A percentile compares a stretch with the other conserved stretches of the same genome.
Evolutionary conservation across 1,140 invertebrate genomes (phyloP).

Genomic region (Leptopilina clavipes): DNA sequence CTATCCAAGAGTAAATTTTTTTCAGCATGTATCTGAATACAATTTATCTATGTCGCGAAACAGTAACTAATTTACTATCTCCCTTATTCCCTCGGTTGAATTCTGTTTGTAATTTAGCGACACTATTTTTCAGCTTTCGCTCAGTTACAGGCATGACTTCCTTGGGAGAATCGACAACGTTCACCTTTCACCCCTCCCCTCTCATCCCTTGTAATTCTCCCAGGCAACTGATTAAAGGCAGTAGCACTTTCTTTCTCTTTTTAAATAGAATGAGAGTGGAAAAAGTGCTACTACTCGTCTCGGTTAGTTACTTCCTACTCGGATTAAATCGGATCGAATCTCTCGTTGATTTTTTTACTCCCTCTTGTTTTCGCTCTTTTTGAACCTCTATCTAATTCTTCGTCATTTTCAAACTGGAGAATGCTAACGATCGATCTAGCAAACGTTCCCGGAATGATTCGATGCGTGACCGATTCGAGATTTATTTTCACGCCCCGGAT

Average conservation of each 20-base stretch:
- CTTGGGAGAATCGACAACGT: neutral
- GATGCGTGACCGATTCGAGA: constrained; percentile 33
- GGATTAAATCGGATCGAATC: neutral
- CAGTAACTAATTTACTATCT: neutral
- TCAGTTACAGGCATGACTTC: neutral
- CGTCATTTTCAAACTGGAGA: neutral
- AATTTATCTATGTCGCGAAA: neutral
- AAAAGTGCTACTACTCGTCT: neutral
- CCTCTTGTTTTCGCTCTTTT: neutral
- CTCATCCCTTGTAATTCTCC: neutral
- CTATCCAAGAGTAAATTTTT: too few relatives aligned
- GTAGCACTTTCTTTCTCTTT: constrained; percentile 25
- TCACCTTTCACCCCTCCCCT: neutral
- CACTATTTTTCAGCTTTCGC: neutral
- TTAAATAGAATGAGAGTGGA: neutral
- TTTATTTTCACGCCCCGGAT: constrained; percentile 32
- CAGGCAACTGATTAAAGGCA: constrained; percentile 31
- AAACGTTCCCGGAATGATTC: constrained; percentile 22
- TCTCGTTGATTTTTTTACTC: neutral
- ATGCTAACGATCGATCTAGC: neutral
- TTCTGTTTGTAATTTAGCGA: constrained; percentile 12
- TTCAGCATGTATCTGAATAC: neutral
- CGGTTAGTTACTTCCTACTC: constrained; percentile 22
- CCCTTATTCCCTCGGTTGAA: neutral
- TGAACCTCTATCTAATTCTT: neutral